These are phyloP conservation scores for Grammomys surdaster DNA, from an alignment of 2,113 vertebrate genomes.

Conservation along the genomic window DNA sequence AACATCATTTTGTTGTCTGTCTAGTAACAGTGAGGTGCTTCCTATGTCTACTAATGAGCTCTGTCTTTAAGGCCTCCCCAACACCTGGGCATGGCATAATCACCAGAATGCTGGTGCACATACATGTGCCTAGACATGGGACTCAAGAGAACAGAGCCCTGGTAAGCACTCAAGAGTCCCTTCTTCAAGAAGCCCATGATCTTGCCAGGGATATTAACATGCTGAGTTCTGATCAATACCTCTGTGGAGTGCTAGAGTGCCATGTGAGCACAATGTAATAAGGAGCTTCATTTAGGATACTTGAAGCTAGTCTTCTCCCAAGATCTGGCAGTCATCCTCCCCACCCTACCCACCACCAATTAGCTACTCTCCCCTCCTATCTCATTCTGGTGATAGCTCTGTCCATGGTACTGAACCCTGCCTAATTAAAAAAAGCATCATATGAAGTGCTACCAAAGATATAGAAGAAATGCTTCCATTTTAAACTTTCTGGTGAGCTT, in stretches of 20 bases:
- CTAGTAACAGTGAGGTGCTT: background rate
- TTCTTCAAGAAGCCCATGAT: background rate
- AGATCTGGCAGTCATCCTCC: background rate
- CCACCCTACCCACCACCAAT: background rate
- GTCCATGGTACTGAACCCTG: background rate
- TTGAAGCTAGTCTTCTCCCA: slow-evolving; percentile 2
- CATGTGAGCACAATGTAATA: background rate
- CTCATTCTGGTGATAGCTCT: background rate
- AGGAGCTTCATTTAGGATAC: background rate
- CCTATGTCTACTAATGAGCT: background rate
- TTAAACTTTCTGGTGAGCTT: slow-evolving; percentile 25
- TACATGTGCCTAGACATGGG: background rate
- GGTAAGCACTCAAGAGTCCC: background rate
- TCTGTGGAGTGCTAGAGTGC: background rate
- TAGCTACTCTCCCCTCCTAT: background rate
- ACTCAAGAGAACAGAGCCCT: background rate
- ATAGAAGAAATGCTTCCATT: background rate
- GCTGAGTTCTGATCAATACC: background rate
- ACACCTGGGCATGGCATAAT: background rate
- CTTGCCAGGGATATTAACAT: background rate
- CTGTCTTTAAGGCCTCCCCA: background rate
- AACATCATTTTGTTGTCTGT: background rate
- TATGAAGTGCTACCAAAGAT: background rate
- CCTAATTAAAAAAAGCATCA: background rate
- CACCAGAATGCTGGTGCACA: background rate